Evolutionary conservation across 1,140 invertebrate species (phyloP), one percentile per base, ranked within the genome.

Genomic region (Ceratina japonica): DNA sequence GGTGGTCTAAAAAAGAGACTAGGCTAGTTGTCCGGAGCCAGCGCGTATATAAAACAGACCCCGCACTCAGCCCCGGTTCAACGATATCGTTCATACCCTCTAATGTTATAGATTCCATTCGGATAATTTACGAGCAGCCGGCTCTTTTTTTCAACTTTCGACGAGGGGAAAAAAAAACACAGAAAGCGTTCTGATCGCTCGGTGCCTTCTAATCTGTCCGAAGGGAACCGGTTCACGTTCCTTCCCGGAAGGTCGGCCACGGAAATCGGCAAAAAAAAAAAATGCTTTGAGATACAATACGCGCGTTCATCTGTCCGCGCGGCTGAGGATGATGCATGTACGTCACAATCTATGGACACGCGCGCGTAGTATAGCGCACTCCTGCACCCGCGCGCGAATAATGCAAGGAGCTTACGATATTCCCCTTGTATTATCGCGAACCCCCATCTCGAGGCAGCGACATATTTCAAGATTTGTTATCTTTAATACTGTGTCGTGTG

Each of bases 381-480:
- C n/a, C n/a, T 69, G 66, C 81, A 65, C 74, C 68, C 31, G 82
- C 61, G 24, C 56, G 52, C 44, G 74, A 61, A 70, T 77, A 84
- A 84, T 65, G 63, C 37, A 69, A 52, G 69, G 68, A 79, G 83
- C 74, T 80, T 76, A 76, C 77, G 69, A 81, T 85, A 84, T 74
- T 85, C 75, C 65, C 74, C 82, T 63, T 62, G 83, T 72, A 85
- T 85, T 85, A 80, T 85, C 68, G 66, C 75, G 37, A 44, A 82
- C 69, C 75, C 74, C 84, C 66, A 79, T 61, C 81, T 75, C 66
- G 54, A 72, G 27, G 66, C 64, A 56, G 71, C 49, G 64, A 71
- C 83, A 87, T 87, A 87, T 87, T 87, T 87, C 86, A 86, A 87
- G 86, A 87, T 87, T 85, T 85, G 80, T 85, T 87, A 86, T 85